phyloP scores from a whole-genome alignment of 1,140 invertebrate genomes.

The Heterodera schachtii region DNA sequence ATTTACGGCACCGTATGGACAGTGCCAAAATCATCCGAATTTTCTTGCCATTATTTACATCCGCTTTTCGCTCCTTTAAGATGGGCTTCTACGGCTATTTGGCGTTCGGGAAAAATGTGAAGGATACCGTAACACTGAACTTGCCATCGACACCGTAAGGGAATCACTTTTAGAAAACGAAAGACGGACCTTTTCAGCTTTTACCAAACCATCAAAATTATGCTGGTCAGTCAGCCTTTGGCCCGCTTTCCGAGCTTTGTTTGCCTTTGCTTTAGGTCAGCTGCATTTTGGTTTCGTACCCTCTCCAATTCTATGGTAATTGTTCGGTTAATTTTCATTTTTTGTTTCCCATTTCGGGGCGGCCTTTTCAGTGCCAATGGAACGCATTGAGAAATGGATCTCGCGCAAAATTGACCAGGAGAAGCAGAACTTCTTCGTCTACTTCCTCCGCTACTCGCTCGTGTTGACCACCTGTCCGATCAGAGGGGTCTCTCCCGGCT shows the following conservation, averaged over 20 bases:
- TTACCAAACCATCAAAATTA: conserved; percentile 60
- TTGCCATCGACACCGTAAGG: conserved; percentile 43
- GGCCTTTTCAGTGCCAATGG: conserved; percentile 52
- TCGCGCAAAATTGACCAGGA: conserved; percentile 55
- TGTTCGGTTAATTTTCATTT: background rate
- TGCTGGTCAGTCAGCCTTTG: conserved; percentile 38
- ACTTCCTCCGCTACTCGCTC: conserved; percentile 48
- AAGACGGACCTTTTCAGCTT: conserved; percentile 44
- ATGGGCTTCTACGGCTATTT: conserved; percentile 65
- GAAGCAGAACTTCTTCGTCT: conserved; percentile 55
- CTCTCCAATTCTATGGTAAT: conserved; percentile 55
- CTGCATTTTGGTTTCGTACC: conserved; percentile 60
- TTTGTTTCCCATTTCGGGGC: conserved; percentile 1
- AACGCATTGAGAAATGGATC: conserved; percentile 61
- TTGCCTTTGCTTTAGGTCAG: conserved; percentile 19
- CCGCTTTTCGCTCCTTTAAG: conserved; percentile 2
- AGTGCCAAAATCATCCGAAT: too few relatives aligned
- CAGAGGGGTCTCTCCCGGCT: background rate
- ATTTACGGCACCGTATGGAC: conserved; percentile 44
- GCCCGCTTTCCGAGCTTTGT: too few relatives aligned
- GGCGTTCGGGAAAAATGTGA: conserved; percentile 59
- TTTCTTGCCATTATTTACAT: background rate
- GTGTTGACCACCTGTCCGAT: conserved; percentile 57
- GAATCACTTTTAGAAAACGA: conserved; percentile 5
- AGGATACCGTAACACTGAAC: conserved; percentile 65